phyloP scores from a whole-genome alignment of 64 coral and sea anemone species.

The Montipora efflorescens region DNA sequence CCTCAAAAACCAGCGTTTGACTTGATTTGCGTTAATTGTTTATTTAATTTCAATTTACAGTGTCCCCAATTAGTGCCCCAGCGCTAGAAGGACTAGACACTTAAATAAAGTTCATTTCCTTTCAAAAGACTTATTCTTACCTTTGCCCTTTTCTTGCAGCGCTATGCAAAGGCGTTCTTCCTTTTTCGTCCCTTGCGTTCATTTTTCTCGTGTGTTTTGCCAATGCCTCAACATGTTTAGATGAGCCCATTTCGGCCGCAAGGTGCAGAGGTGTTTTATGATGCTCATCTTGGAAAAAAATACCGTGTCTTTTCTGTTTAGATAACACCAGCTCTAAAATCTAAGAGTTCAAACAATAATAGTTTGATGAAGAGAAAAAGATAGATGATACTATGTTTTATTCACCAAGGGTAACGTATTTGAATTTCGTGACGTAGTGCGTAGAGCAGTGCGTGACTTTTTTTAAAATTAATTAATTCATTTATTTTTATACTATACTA shows the following conservation, averaged over 20 bases:
- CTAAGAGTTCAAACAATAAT: background rate
- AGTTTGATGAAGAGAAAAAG: background rate
- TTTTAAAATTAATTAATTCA: too few relatives aligned
- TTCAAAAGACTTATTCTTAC: conserved; percentile 1
- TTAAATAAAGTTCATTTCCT: too few relatives aligned
- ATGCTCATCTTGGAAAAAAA: conserved; percentile 78
- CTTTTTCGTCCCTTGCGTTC: conserved; percentile 77
- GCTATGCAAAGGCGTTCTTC: conserved; percentile 72
- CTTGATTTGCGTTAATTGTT: too few relatives aligned
- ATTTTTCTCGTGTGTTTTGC: conserved; percentile 28
- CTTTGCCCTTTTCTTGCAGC: conserved; percentile 80
- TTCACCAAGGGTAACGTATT: too few relatives aligned
- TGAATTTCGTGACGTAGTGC: too few relatives aligned
- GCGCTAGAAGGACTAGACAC: too few relatives aligned
- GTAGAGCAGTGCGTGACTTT: too few relatives aligned
- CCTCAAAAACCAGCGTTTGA: too few relatives aligned
- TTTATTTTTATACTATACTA: too few relatives aligned
- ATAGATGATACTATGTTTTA: too few relatives aligned
- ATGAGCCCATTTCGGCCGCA: conserved; percentile 57
- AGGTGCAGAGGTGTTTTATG: conserved; percentile 81
- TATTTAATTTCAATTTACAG: too few relatives aligned
- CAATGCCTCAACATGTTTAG: conserved; percentile 68
- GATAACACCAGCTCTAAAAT: conserved; percentile 73
- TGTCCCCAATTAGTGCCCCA: too few relatives aligned
- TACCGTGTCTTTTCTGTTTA: conserved; percentile 53